Conservation (phyloP, 2,797 vertebrate species). For the Carduelis carduelis region DNA sequence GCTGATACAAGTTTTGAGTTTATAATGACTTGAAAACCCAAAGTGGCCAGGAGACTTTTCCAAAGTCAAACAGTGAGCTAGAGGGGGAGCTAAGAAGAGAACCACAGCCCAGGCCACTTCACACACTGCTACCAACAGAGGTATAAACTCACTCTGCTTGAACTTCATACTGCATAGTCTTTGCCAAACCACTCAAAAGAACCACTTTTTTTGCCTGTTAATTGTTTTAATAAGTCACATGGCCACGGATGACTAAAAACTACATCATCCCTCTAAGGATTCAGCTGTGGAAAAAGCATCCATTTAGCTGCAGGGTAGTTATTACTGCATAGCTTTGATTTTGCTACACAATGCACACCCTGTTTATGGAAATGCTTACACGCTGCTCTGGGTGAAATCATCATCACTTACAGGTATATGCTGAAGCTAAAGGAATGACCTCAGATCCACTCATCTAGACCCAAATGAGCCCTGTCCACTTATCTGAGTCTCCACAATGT, state of each 20-base stretch:
- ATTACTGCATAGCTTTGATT: conserved; percentile 59
- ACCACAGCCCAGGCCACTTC: not conserved
- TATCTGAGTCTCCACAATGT: not conserved
- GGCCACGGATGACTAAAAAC: conserved; percentile 57
- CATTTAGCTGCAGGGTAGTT: conserved; percentile 51
- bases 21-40: not conserved
- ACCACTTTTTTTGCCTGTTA: conserved; percentile 43
- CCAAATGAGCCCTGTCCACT: not conserved
- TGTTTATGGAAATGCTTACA: conserved; percentile 46
- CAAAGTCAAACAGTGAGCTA: not conserved
- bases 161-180: not conserved
- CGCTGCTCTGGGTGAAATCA: not conserved
- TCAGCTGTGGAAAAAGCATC: conserved; percentile 55
- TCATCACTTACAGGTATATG: not conserved
- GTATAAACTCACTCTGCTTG: not conserved
- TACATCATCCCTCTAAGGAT: conserved; percentile 57
- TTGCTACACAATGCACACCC: not conserved
- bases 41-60: not conserved
- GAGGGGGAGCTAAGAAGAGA: not conserved
- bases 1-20: not conserved
- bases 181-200: conserved; percentile 38
- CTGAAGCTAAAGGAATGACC: not conserved
- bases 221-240: conserved; percentile 68
- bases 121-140: not conserved
- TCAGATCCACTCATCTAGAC: not conserved